Percentiles rank a stretch among this genome's conserved stretches.
These are phyloP conservation scores for Delia radicum DNA, from an alignment of 1,140 invertebrate genomes.

Conservation along the genomic window DNA sequence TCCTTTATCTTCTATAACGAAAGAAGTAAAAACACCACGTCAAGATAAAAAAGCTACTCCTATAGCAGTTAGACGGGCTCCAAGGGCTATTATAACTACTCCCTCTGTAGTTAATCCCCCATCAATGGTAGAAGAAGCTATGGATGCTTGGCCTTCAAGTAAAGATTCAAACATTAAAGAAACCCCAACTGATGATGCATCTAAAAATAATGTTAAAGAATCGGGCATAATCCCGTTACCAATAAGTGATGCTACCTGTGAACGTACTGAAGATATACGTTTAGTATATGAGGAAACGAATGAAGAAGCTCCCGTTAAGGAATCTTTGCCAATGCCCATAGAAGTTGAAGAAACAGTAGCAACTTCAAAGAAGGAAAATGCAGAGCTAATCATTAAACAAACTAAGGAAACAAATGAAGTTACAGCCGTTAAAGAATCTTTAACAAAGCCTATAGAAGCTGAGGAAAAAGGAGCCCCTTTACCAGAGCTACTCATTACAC, in stretches of 20 bases:
- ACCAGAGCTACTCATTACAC: too few relatives aligned
- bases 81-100: slow-evolving; percentile 37
- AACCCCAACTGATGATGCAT: not conserved
- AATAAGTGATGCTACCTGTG: slow-evolving; percentile 41
- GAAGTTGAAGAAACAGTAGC: too few relatives aligned
- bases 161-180: slow-evolving; percentile 22
- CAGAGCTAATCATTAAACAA: too few relatives aligned
- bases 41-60: slow-evolving; percentile 42
- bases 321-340: not conserved
- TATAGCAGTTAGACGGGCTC: slow-evolving; percentile 46
- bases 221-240: slow-evolving; percentile 43
- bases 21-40: slow-evolving; percentile 1
- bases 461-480: too few relatives aligned
- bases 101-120: slow-evolving; percentile 29
- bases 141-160: slow-evolving; percentile 60
- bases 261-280: slow-evolving; percentile 65
- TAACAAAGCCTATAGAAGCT: too few relatives aligned
- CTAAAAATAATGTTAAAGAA: slow-evolving; percentile 1
- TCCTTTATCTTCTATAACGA: not conserved
- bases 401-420: too few relatives aligned
- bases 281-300: slow-evolving; percentile 64
- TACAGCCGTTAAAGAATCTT: not conserved
- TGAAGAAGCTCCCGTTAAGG: slow-evolving; percentile 30
- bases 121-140: slow-evolving; percentile 58
- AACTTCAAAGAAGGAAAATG: too few relatives aligned